Conservation (phyloP, 1,140 invertebrate species). For the Nephotettix cincticeps region DNA sequence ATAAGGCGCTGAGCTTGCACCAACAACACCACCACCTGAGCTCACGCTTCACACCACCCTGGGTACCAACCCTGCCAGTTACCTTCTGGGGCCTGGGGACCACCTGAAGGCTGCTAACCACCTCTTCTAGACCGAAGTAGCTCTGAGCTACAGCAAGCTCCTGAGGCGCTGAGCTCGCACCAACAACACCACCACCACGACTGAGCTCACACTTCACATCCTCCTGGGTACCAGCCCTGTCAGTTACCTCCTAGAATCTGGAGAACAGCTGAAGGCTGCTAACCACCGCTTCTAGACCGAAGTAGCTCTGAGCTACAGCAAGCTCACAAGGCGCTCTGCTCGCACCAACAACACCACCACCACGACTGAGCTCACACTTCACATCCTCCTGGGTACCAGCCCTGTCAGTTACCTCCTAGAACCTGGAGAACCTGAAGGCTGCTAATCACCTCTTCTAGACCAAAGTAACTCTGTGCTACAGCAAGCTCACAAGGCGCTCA, state of each 20-base stretch:
- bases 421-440: too few relatives aligned
- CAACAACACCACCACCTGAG: conserved; percentile 22
- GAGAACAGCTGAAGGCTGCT: conserved; percentile 26
- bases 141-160: neutral
- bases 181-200: too few relatives aligned
- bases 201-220: conserved; percentile 26
- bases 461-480: too few relatives aligned
- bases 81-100: neutral
- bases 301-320: too few relatives aligned
- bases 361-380: too few relatives aligned
- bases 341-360: too few relatives aligned
- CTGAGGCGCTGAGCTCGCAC: too few relatives aligned
- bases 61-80: conserved; percentile 27
- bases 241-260: conserved; percentile 31
- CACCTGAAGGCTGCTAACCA: conserved; percentile 30
- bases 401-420: too few relatives aligned
- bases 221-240: conserved; percentile 18
- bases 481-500: too few relatives aligned
- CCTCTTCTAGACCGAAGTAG: conserved; percentile 27
- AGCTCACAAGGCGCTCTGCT: too few relatives aligned
- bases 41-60: conserved; percentile 31
- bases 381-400: too few relatives aligned
- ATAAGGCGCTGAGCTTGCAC: conserved; percentile 3
- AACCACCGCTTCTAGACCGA: conserved; percentile 33
- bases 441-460: too few relatives aligned